Evolutionary conservation across 2,888 invertebrate species (phyloP).

Genomic region (Balanococcus diminutus): DNA sequence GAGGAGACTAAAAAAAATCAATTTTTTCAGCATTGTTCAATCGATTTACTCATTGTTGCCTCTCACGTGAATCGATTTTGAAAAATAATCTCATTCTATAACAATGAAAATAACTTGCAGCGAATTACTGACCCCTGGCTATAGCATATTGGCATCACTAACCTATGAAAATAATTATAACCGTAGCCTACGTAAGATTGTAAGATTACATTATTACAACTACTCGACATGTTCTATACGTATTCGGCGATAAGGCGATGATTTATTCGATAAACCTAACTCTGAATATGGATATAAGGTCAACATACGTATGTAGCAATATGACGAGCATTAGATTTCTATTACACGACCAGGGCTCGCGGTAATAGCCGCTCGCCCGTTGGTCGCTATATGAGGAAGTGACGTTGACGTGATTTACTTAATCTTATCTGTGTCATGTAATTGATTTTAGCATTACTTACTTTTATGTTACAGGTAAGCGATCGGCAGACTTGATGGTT

Average conservation of each 20-base stretch:
- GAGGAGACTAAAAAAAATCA: no score
- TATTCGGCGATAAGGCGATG: background rate
- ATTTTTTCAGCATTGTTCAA: no score
- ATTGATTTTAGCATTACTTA: background rate
- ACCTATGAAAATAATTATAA: slow-evolving; percentile 19
- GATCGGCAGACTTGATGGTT: background rate
- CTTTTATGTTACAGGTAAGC: slow-evolving; percentile 31
- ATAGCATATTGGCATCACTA: background rate
- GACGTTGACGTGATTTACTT: background rate
- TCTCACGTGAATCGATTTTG: no score
- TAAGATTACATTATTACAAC: no score
- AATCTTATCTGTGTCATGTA: background rate
- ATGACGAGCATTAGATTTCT: background rate
- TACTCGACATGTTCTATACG: background rate
- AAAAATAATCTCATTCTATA: no score
- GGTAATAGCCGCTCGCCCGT: background rate
- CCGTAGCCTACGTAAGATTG: slow-evolving; percentile 19
- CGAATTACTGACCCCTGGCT: background rate
- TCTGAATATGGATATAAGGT: background rate
- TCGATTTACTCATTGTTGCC: no score
- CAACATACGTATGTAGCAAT: background rate
- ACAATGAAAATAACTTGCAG: no score
- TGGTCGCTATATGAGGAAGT: background rate
- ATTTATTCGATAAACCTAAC: slow-evolving; percentile 1
- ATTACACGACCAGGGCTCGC: background rate